Percentiles rank a stretch among this genome's conserved stretches.
Evolutionary conservation across 2,888 invertebrate species (phyloP).

Genomic region (Erebia epiphron): DNA sequence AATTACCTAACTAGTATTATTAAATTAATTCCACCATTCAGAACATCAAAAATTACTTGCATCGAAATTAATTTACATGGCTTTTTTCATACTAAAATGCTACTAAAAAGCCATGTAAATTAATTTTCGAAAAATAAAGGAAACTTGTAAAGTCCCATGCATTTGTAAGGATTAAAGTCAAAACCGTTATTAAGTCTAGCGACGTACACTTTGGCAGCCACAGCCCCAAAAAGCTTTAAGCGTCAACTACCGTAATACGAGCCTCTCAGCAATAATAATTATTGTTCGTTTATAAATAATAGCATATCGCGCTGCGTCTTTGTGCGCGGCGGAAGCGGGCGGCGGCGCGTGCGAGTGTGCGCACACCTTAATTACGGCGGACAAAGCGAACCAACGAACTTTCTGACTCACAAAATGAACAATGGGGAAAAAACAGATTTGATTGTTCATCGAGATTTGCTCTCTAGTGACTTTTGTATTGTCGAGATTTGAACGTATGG

Average conservation of each 20-base stretch:
- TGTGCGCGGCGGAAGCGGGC: constrained; percentile 63
- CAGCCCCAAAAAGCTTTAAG: constrained; percentile 37
- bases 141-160: too few relatives aligned
- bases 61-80: too few relatives aligned
- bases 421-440: constrained; percentile 40
- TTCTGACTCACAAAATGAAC: constrained; percentile 48
- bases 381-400: constrained; percentile 45
- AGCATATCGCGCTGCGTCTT: constrained; percentile 75
- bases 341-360: constrained; percentile 52
- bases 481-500: constrained; percentile 3
- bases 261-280: constrained; percentile 55
- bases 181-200: neutral
- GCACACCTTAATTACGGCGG: constrained; percentile 40
- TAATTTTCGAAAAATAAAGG: too few relatives aligned
- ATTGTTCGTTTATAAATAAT: constrained; percentile 64
- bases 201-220: constrained; percentile 43
- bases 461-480: constrained; percentile 7
- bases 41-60: too few relatives aligned
- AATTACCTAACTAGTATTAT: too few relatives aligned
- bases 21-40: too few relatives aligned
- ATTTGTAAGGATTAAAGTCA: neutral
- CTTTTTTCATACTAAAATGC: too few relatives aligned
- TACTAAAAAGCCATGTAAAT: too few relatives aligned
- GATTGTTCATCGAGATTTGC: constrained; percentile 21
- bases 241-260: constrained; percentile 57